A percentile compares a stretch with the other conserved stretches of the same genome.
Conservation (phyloP, 2,797 vertebrate genomes). For the Myiotriccus ornatus region DNA sequence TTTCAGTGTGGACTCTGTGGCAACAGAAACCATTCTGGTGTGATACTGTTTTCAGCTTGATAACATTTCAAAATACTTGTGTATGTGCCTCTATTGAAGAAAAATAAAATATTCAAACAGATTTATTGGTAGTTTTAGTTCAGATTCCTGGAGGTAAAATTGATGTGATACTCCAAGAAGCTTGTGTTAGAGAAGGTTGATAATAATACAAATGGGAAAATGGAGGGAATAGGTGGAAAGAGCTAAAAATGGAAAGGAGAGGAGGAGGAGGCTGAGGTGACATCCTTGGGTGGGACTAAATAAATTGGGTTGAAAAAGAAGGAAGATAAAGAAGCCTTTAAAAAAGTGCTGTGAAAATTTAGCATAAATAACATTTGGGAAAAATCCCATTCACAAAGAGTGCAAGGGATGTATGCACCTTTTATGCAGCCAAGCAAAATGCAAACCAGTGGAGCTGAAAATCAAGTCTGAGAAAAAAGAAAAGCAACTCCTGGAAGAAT, state of each 20-base stretch:
- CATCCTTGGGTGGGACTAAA: not conserved
- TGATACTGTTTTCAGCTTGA: not conserved
- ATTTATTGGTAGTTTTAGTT: not conserved
- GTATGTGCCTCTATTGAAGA: not conserved
- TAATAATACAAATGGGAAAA: not conserved
- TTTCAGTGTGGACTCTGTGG: conserved; percentile 5
- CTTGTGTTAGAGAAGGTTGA: not conserved
- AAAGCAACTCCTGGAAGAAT: conserved; percentile 35
- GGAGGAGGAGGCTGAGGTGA: not conserved
- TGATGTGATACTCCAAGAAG: not conserved
- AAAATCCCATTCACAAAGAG: conserved; percentile 17
- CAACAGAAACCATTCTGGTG: not conserved
- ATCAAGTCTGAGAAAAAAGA: conserved; percentile 27
- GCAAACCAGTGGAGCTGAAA: conserved; percentile 43
- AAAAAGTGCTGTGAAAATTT: not conserved
- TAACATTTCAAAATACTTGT: not conserved
- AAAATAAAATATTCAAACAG: conserved; percentile 18
- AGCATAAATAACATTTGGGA: not conserved
- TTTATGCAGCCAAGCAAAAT: conserved; percentile 32
- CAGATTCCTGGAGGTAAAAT: conserved; percentile 1
- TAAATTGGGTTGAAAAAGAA: conserved; percentile 5
- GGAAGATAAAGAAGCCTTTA: not conserved
- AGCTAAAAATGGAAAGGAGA: conserved; percentile 22
- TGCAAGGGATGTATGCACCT: not conserved
- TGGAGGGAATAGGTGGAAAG: not conserved